Conservation (phyloP, 2,113 vertebrate species). For the Neodon shergylaensis region DNA sequence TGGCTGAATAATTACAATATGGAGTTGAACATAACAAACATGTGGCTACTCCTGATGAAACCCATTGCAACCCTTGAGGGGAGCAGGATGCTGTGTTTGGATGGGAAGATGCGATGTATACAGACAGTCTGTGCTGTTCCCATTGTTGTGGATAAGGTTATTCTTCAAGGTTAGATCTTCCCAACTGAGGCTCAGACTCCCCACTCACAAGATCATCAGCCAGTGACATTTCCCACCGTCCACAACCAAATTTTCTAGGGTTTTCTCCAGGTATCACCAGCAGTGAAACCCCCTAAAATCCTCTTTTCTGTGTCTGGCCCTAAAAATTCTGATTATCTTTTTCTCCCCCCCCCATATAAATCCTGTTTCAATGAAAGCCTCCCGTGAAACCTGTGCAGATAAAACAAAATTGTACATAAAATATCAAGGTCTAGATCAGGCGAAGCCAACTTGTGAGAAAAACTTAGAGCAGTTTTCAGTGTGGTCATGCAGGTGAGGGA, state of each 20-base stretch:
- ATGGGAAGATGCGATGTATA: no score
- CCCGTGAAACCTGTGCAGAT: not conserved
- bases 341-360: not conserved
- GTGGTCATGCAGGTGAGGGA: no score
- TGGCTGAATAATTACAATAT: no score
- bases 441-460: not conserved
- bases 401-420: not conserved
- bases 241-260: not conserved
- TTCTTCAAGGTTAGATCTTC: not conserved
- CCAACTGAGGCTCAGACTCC: not conserved
- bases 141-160: not conserved
- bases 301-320: not conserved
- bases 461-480: fast-evolving
- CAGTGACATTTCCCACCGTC: fast-evolving
- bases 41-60: not conserved
- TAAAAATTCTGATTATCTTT: not conserved
- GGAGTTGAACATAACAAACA: not conserved
- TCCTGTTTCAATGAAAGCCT: not conserved
- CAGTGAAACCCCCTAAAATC: no score
- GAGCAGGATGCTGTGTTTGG: fast-evolving
- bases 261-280: not conserved
- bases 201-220: not conserved
- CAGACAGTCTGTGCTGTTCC: not conserved
- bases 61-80: not conserved
- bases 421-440: not conserved